These are phyloP conservation scores for Clivina fossor DNA, from an alignment of 2,888 invertebrate genomes.

Conservation along the genomic window DNA sequence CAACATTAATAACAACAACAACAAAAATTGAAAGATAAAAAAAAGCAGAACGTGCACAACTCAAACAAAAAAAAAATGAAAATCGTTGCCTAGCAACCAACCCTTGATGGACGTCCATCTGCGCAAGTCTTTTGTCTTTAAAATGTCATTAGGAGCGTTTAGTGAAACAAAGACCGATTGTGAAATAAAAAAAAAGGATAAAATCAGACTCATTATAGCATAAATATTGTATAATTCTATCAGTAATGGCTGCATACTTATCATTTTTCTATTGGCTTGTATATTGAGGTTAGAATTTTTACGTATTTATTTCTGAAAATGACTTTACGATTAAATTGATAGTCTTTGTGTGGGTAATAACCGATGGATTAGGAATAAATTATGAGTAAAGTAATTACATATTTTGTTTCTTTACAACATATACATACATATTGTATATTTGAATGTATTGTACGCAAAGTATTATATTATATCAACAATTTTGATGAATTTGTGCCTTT, in stretches of 20 bases:
- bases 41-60: constrained; percentile 22
- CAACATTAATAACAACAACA: no score
- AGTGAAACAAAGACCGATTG: constrained; percentile 3
- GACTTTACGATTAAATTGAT: constrained; percentile 28
- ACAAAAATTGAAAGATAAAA: not conserved
- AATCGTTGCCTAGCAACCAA: constrained; percentile 18
- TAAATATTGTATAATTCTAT: constrained; percentile 11
- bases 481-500: no score
- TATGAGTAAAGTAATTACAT: constrained; percentile 12
- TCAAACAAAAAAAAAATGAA: constrained; percentile 28
- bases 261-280: not conserved
- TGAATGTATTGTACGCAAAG: no score
- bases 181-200: not conserved
- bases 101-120: not conserved
- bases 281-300: constrained; percentile 17
- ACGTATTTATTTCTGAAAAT: constrained; percentile 27
- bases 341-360: constrained; percentile 21
- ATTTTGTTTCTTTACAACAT: no score
- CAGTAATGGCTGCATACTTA: constrained; percentile 2
- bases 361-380: constrained; percentile 9
- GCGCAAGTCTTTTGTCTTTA: constrained; percentile 37
- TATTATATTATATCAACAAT: no score
- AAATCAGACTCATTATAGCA: constrained; percentile 5
- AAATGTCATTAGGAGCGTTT: constrained; percentile 42
- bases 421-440: no score